Base-by-base conservation (phyloP, 2,888 invertebrate genomes). In the Ormyrus pomaceus region DNA sequence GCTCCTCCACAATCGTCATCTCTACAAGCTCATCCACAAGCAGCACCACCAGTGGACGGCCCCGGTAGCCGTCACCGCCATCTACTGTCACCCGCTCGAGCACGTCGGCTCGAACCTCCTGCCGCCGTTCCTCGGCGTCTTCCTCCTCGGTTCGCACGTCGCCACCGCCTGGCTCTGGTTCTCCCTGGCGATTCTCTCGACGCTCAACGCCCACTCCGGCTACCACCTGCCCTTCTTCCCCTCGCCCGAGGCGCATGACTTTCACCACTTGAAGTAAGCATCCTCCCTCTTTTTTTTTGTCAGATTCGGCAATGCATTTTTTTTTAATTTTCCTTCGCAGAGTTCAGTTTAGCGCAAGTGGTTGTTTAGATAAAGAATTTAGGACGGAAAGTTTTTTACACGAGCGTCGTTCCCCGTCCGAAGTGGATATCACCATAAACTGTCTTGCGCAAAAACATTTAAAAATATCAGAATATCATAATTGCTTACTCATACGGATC, bases 41-140 rank as follows among this genome's bases (percentile, higher is more conserved):
- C 93, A 94, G 85, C 97, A 97, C 89, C 97, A 97, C 86, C 96
- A 97, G 89, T 97, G 96, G 96, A 96, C 95, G 1, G 95, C 96
- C 0, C 96, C 97, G 0, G 94, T 97, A 72, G 95, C 96, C n/a
- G 94, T 96, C 5, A 95, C 95, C 0, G 94, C 95, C 11, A 92
- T 96, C 61, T 96, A 96, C 89, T 95, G 95, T 85, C 96, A 96
- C 91, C 96, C 96, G 0, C 92, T 94, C 72, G 92, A 95, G 86
- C 96, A 96, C 89, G 91, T 96, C 77, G 92, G 96, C 82, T 95
- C 95, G 65, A 96, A 96, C 91, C 88, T 96, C 77, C 84, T 96
- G 78, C 96, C 96, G 45, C 95, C 95, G 4, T 93, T 95, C 85
- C 88, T 96, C 80, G 96, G 96, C 85, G 95, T 94, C 11, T 92